Base-by-base conservation (phyloP, 1,140 invertebrate genomes). In the Parasteatoda tepidariorum region DNA sequence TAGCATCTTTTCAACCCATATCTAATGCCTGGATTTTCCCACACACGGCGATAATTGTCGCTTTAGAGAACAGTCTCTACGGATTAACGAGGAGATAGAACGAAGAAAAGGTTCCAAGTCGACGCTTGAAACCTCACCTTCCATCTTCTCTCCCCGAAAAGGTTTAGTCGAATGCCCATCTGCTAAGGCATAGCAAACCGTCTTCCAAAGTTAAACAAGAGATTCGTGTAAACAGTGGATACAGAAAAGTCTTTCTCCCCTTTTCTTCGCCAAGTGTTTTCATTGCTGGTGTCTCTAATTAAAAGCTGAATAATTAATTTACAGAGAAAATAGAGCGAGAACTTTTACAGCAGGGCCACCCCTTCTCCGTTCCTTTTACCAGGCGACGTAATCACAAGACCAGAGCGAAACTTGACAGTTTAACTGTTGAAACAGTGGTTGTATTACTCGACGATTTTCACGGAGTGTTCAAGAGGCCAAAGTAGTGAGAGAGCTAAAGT, bases 271-370 rank as follows among this genome's bases (percentile, higher is more conserved):
- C 76, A 41, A 79, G 76, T 79, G 76, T 79, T 79, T 79, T 79
- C 76, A 68, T 79, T 79, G 62, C 62, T 68, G 41, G 76, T 59
- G 76, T 61, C 62, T 61, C 62, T 68, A 79, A 68, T 79, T 68
- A 79, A 79, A 79, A 68, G 62, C 76, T 68, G 76, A 79, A 79
- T 79, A 79, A 79, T 79, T 79, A 79, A 79, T 79, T 79, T 79
- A 79, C 76, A 68, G 76, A 79, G 76, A 79, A 79, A 79, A 79
- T 79, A 79, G 64, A 79, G 76, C 73, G 73, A 76, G 76, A 79
- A 79, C 76, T 68, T 79, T 79, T 68, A 79, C 62, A 48, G 38
- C 38, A 48, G 38, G 18, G 9, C 38, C 38, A 48, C 38, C 9
- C 38, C 38, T 48, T 48, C 38, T 48, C 38, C 38, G 38, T 4